Base-by-base conservation (phyloP, 2,888 invertebrate genomes). In the Tholera decimalis region DNA sequence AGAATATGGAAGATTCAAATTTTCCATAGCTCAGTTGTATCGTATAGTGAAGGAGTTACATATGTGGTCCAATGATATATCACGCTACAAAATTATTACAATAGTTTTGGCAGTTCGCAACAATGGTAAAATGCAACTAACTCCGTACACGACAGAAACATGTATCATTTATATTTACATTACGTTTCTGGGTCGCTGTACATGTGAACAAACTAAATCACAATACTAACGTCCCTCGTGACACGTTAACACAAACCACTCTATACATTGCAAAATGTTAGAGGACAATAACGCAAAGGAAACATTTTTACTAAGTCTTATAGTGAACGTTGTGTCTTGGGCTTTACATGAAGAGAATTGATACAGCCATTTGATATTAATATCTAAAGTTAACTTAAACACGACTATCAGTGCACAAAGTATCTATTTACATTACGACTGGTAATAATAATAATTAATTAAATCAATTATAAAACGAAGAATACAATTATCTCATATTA, bases 61-160 rank as follows among this genome's bases (percentile, higher is more conserved):
- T 51, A 72, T 83, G 84, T 85, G 87, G 83, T 83, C 83, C 70
- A 71, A 44, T 72, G 73, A 79, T 83, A 82, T 28, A 30, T 77
- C 75, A 83, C 88, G 91, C 93, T 92, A 94, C 88, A 93, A 92
- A 91, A 91, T 91, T 87, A 92, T 92, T 91, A 93, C 89, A 93
- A 91, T 93, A 92, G 88, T 93, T 95, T 95, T 95, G 95, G 95
- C 95, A 94, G 94, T 93, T 92, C 90, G 94, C 94, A 93, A 93
- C 90, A 92, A 93, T 93, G 93, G 94, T 94, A 93, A 94, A 94
- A 94, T 94, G 94, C 94, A 93, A 91, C 92, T 92, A 92, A 91
- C 88, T 89, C 85, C 66, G 77, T 80, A 87, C 87, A 89, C 85
- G 89, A 91, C 91, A 91, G 91, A 91, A 89, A 91, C 89, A 90